phyloP scores from a whole-genome alignment of 2,113 vertebrate species.

The Spermophilus dauricus region DNA sequence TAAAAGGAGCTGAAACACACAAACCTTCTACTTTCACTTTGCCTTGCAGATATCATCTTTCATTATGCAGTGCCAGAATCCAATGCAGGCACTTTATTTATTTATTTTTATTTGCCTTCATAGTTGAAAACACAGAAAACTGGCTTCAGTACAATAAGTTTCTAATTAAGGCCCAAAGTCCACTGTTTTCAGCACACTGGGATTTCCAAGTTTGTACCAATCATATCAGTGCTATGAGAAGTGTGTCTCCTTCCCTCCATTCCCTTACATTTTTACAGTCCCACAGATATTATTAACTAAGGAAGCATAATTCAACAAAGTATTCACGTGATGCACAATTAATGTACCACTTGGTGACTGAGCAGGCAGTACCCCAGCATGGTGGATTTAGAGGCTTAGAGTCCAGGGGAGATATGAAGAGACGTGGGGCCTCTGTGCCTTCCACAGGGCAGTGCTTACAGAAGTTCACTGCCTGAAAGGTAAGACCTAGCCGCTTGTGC shows the following conservation, averaged over 20 bases:
- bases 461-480: not conserved
- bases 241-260: constrained; percentile 15
- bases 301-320: not conserved
- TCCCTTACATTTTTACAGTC: constrained; percentile 57
- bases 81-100: constrained; percentile 53
- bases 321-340: not conserved
- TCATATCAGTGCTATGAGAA: constrained; percentile 47
- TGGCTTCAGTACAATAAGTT: constrained; percentile 57
- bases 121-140: constrained; percentile 69
- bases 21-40: constrained; percentile 31
- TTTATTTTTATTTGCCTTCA: constrained; percentile 73
- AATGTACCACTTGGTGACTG: not conserved
- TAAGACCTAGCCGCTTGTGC: not conserved
- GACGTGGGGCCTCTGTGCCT: not conserved
- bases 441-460: not conserved
- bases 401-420: constrained; percentile 17
- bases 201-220: constrained; percentile 59
- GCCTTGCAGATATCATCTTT: constrained; percentile 34
- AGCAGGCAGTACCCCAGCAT: not conserved
- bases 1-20: not conserved
- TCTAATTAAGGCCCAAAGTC: constrained; percentile 51
- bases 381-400: constrained; percentile 28
- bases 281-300: constrained; percentile 24
- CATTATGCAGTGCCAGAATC: constrained; percentile 44
- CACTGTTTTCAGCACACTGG: constrained; percentile 46